Percentiles rank a stretch among this genome's conserved stretches.
Conservation (phyloP, 2,113 vertebrate genomes). For the Numida meleagris region DNA sequence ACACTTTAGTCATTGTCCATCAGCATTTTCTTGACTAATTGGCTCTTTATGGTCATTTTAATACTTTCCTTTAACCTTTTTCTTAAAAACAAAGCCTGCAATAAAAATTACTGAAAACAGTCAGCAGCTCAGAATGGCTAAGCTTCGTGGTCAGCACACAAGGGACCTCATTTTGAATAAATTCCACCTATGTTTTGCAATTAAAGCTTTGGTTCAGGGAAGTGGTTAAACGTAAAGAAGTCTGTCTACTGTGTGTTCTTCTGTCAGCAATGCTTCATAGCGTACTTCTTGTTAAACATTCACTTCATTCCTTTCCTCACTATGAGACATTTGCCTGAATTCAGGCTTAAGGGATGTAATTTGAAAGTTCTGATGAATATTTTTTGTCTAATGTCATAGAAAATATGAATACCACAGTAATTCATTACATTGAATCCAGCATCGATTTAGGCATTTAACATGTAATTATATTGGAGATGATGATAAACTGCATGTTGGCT, state of each 20-base stretch:
- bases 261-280: not conserved
- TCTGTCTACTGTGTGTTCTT: not conserved
- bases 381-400: not conserved
- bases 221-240: not conserved
- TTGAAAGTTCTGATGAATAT: not conserved
- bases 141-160: not conserved
- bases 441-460: not conserved
- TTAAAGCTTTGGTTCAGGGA: not conserved
- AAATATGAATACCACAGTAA: not conserved
- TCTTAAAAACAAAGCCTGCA: not conserved
- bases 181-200: not conserved
- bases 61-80: not conserved
- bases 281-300: not conserved
- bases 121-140: not conserved
- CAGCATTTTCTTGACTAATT: not conserved
- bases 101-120: not conserved
- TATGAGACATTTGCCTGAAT: not conserved
- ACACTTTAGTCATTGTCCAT: not conserved
- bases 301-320: not conserved
- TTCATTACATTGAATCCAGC: not conserved
- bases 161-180: not conserved
- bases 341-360: not conserved
- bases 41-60: not conserved
- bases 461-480: not conserved
- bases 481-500: not conserved